These are phyloP conservation scores for human (Homo sapiens) DNA, from an alignment of 2,113 vertebrate species.

Conservation along the genomic window GRCh38 chr16:1749501-1750000, in stretches of 20 bases:
- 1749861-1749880: neutral
- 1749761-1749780: neutral
- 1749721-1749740: neutral
- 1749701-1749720: neutral
- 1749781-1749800: neutral
- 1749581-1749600: neutral
- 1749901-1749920: neutral
- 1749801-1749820: too few species aligned
- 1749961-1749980: fast-evolving
- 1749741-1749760: neutral
- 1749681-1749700: neutral
- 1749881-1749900: neutral
- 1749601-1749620: neutral
- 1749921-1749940: neutral
- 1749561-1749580: neutral
- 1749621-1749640: neutral
- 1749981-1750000: fast-evolving
- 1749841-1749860: neutral
- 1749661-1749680: neutral
- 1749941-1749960: neutral
- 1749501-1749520: too few species aligned
- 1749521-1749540: neutral
- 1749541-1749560: neutral
- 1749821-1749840: neutral
- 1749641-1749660: neutral